Conservation (phyloP, 2,888 invertebrate species). For the Leptinotarsa tumamoca region DNA sequence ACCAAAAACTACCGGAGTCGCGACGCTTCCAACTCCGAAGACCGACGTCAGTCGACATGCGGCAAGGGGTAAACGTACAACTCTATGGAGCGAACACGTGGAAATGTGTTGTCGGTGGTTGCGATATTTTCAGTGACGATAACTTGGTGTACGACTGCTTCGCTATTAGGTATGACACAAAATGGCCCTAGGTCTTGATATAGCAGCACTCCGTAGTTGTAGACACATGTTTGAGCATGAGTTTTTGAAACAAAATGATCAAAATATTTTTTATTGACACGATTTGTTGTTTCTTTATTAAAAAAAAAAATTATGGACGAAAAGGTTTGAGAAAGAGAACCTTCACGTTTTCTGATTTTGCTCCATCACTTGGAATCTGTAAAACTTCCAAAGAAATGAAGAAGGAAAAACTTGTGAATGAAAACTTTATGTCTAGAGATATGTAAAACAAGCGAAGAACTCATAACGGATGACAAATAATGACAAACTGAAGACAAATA, state of each 20-base stretch:
- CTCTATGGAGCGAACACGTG: conserved; percentile 52
- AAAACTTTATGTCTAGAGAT: too few species aligned
- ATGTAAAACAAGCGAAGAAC: too few species aligned
- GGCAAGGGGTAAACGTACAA: conserved; percentile 52
- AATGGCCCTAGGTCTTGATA: conserved; percentile 7
- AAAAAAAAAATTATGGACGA: too few species aligned
- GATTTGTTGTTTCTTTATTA: not conserved
- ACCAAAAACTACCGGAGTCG: conserved; percentile 35
- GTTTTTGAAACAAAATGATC: not conserved
- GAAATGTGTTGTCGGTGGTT: conserved; percentile 49
- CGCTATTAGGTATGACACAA: conserved; percentile 34
- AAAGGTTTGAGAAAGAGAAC: too few species aligned
- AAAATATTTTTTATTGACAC: not conserved
- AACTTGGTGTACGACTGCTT: conserved; percentile 21
- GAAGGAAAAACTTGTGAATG: too few species aligned
- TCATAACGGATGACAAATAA: too few species aligned
- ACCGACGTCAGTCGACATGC: conserved; percentile 56
- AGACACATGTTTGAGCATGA: not conserved
- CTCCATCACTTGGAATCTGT: too few species aligned
- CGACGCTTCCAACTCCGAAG: not conserved
- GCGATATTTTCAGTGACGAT: conserved; percentile 41
- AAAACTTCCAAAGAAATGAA: too few species aligned
- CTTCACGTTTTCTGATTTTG: too few species aligned
- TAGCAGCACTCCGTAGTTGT: not conserved
- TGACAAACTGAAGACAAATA: too few species aligned